phyloP scores from a whole-genome alignment of 2,797 vertebrate species.

The Xenentodon cancila region DNA sequence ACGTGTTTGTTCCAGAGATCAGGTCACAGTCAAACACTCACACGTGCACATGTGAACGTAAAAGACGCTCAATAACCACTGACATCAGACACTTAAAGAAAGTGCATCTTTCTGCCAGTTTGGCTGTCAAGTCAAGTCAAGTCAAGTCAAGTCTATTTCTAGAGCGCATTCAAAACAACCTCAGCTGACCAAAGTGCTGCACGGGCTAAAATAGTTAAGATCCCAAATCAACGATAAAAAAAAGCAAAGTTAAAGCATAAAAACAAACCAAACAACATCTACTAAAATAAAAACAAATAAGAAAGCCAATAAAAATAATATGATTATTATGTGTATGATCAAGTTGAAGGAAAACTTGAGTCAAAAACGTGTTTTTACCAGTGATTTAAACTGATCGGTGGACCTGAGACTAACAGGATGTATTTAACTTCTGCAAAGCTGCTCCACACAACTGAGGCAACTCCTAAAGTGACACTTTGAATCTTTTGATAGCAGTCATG shows the following conservation, averaged over 20 bases:
- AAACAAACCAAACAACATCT: no score
- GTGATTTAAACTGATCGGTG: no score
- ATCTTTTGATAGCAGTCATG: neutral
- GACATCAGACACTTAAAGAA: constrained; percentile 23
- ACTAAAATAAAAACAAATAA: no score
- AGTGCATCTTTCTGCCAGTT: neutral
- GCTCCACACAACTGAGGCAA: neutral
- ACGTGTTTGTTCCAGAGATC: constrained; percentile 59
- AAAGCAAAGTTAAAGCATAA: neutral
- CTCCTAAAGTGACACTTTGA: constrained; percentile 2
- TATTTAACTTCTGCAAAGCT: constrained; percentile 10
- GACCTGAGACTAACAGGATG: neutral
- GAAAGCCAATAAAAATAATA: no score
- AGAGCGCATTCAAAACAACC: no score
- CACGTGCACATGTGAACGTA: constrained; percentile 20
- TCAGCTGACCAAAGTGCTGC: no score
- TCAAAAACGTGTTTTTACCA: no score
- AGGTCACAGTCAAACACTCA: constrained; percentile 67
- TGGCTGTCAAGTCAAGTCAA: neutral
- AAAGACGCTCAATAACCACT: neutral
- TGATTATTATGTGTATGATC: no score
- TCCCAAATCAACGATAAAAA: no score
- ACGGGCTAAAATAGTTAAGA: no score
- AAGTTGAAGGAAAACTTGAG: no score
- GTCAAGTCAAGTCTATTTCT: no score